Evolutionary conservation across 2,888 invertebrate species (phyloP), one percentile per base, ranked within the genome.

Genomic region (Volucella zonaria): DNA sequence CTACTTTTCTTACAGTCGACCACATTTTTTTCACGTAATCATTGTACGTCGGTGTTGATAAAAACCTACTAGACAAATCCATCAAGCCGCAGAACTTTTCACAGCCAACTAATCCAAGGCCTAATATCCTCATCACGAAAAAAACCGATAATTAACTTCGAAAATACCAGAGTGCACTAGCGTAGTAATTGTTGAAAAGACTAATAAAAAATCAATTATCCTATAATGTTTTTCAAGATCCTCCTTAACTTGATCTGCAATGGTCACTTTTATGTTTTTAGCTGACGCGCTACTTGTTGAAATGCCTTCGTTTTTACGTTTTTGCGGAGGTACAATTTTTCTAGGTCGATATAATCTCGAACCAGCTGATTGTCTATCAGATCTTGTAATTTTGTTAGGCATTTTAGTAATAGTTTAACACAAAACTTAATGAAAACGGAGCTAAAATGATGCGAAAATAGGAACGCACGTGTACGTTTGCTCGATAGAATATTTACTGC

Each of bases 221-320:
- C 14, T 40, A 56, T 14, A 18, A 18, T 18, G 18, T 31, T 38
- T 18, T 18, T 18, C 18, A 18, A 18, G 18, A 18, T 18, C 18
- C 18, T 18, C 18, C 18, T 1, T 18, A 18, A 1, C 18, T 18
- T 18, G 2, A 18, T 1, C 1, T 18, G 1, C 18, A 18, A 18
- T 2, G 2, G 31, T 31, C 31, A 67, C 38, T 67, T 67, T 67
- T 2, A 67, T 52, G 51, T 67, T 67, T 51, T 67, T 23, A 67
- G 31, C 52, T 51, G 67, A 51, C 67, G 67, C 49, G 52, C 52
- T 51, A 51, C 52, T 67, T 67, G 67, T 67, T 52, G 31, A 67
- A 67, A 67, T 31, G 67, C 42, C 43, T 67, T 67, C 31, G n/a
- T 51, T 67, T 67, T 67, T 51, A 52, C 43, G 52, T 67, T 67